phyloP scores from a whole-genome alignment of 2,113 vertebrate genomes.

The Dunckerocampus dactyliophorus region DNA sequence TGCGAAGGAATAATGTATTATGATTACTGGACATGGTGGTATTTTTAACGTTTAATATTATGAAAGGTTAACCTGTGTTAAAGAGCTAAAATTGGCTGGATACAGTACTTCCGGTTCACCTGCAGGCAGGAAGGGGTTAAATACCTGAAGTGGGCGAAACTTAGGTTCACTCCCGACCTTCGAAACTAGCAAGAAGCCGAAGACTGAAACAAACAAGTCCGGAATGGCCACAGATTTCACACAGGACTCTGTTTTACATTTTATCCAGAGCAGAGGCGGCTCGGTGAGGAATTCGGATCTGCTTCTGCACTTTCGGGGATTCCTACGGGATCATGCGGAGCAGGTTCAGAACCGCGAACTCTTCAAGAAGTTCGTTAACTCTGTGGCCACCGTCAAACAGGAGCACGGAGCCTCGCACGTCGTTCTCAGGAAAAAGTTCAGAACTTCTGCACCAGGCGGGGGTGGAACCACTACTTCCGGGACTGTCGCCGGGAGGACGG shows the following conservation, averaged over 20 bases:
- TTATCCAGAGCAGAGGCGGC: conserved; percentile 77
- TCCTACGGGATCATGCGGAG: conserved; percentile 74
- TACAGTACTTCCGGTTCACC: conserved; percentile 34
- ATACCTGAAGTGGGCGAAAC: conserved; percentile 60
- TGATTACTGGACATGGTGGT: too few species aligned
- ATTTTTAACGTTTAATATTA: too few species aligned
- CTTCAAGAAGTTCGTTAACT: conserved; percentile 89
- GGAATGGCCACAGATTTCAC: conserved; percentile 82
- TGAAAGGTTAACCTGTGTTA: too few species aligned
- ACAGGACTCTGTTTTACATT: conserved; percentile 83
- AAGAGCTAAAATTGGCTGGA: not conserved
- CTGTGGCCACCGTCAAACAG: conserved; percentile 82
- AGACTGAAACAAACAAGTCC: not conserved
- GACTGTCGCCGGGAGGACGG: not conserved
- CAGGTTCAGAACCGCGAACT: conserved; percentile 76
- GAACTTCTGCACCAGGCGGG: conserved; percentile 45
- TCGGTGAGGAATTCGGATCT: conserved; percentile 81
- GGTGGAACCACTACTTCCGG: conserved; percentile 38
- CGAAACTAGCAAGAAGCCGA: conserved; percentile 14
- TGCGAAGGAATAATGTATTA: too few species aligned
- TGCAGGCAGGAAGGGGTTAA: conserved; percentile 29
- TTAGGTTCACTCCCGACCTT: conserved; percentile 35
- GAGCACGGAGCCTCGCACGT: conserved; percentile 73
- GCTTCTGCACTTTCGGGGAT: conserved; percentile 77
- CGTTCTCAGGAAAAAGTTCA: conserved; percentile 77